These are phyloP conservation scores for Aphyosemion australe DNA, from an alignment of 2,113 vertebrate species.

Conservation along the genomic window DNA sequence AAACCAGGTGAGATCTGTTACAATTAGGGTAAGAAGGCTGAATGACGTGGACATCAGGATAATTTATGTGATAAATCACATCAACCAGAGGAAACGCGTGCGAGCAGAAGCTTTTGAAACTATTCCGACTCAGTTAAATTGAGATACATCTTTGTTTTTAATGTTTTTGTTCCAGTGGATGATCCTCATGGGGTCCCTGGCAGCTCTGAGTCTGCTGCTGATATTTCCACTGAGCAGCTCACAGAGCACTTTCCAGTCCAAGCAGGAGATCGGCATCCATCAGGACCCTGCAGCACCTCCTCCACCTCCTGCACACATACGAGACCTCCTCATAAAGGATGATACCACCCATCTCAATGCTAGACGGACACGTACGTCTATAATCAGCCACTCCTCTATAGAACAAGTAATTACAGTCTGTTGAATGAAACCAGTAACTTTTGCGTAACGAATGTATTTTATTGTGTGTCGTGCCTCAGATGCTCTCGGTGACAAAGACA, in stretches of 20 bases:
- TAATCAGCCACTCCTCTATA: background rate
- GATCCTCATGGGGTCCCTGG: slow-evolving; percentile 41
- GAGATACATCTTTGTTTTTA: background rate
- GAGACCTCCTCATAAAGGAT: slow-evolving; percentile 36
- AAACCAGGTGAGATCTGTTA: background rate
- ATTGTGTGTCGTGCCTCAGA: slow-evolving; percentile 49
- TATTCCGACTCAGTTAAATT: too few species aligned
- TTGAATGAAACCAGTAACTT: too few species aligned
- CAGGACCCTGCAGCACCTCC: slow-evolving; percentile 28
- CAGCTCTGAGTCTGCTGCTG: slow-evolving; percentile 57
- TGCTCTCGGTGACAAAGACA: slow-evolving; percentile 48
- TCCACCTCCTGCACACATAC: slow-evolving; percentile 26
- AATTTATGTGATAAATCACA: too few species aligned
- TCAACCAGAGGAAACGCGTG: too few species aligned
- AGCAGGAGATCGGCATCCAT: slow-evolving; percentile 25
- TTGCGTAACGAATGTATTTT: background rate
- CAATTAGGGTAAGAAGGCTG: too few species aligned
- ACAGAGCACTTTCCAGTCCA: slow-evolving; percentile 58
- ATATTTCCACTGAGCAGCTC: slow-evolving; percentile 60
- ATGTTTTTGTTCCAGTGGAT: background rate
- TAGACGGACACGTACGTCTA: slow-evolving; percentile 57
- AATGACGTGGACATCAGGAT: too few species aligned
- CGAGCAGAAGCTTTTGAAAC: background rate
- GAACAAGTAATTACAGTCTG: background rate
- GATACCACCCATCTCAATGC: slow-evolving; percentile 42